Conservation (phyloP, 2,888 invertebrate species). For the Orthosia gracilis region DNA sequence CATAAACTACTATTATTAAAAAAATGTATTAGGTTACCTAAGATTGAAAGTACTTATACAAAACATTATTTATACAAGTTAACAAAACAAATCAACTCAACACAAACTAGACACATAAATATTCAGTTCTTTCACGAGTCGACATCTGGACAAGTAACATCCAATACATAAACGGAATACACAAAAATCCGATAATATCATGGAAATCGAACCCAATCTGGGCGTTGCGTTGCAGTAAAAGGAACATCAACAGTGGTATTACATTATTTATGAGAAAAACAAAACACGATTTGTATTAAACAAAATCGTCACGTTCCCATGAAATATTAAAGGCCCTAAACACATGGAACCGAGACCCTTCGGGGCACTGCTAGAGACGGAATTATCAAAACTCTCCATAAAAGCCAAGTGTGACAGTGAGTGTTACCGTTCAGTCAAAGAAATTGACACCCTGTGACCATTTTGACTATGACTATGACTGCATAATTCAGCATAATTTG, state of each 20-base stretch:
- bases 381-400: background rate
- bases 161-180: slow-evolving; percentile 6
- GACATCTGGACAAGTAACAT: background rate
- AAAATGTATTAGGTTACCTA: no score
- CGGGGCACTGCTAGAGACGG: background rate
- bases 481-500: no score
- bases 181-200: slow-evolving; percentile 22
- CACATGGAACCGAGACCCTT: background rate
- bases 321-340: slow-evolving; percentile 23
- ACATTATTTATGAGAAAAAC: slow-evolving; percentile 9
- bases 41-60: no score
- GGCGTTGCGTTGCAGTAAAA: slow-evolving; percentile 8
- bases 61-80: no score
- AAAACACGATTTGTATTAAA: slow-evolving; percentile 16
- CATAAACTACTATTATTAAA: no score
- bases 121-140: background rate
- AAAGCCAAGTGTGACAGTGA: background rate
- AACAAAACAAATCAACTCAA: background rate
- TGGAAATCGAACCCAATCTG: slow-evolving; percentile 13
- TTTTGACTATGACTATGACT: background rate
- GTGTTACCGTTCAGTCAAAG: background rate
- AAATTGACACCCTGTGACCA: background rate
- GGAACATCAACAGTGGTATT: slow-evolving; percentile 9
- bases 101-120: background rate
- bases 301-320: slow-evolving; percentile 42